A percentile compares a stretch with the other conserved stretches of the same genome.
Conservation (phyloP, 2,113 vertebrate species). For the Ramphastos sulfuratus region DNA sequence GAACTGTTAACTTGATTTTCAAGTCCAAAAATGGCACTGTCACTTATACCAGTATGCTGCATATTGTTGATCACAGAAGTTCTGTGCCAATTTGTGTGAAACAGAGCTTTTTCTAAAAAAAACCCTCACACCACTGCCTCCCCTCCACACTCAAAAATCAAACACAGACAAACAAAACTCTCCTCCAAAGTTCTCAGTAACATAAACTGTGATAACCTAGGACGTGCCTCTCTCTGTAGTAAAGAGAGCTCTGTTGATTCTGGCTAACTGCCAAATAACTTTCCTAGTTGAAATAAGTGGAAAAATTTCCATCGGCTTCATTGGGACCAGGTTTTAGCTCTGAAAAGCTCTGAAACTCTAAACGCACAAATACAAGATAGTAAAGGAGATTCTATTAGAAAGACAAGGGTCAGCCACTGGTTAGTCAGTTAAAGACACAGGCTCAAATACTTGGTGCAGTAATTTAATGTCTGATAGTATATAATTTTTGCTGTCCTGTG, state of each 20-base stretch:
- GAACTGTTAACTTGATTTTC: background rate
- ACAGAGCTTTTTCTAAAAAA: background rate
- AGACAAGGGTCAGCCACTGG: background rate
- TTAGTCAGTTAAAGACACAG: background rate
- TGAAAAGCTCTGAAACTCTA: conserved; percentile 18
- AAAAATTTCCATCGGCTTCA: background rate
- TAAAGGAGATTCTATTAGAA: background rate
- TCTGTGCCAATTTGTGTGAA: background rate
- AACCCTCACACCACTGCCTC: accelerated
- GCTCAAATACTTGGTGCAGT: background rate
- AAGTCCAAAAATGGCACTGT: background rate
- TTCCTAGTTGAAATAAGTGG: conserved; percentile 1
- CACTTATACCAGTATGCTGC: background rate
- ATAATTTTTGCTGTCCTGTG: background rate
- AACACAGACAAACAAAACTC: background rate
- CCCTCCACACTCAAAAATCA: background rate
- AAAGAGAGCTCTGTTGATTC: conserved; percentile 8
- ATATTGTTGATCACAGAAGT: background rate
- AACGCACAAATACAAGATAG: background rate
- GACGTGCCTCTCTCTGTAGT: background rate
- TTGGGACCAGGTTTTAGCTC: background rate
- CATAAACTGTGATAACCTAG: background rate
- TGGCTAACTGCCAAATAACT: conserved; percentile 14
- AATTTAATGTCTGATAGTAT: background rate
- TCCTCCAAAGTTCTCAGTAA: background rate